These are phyloP conservation scores for Mellivora capensis DNA, from an alignment of 2,113 vertebrate species.

Conservation along the genomic window DNA sequence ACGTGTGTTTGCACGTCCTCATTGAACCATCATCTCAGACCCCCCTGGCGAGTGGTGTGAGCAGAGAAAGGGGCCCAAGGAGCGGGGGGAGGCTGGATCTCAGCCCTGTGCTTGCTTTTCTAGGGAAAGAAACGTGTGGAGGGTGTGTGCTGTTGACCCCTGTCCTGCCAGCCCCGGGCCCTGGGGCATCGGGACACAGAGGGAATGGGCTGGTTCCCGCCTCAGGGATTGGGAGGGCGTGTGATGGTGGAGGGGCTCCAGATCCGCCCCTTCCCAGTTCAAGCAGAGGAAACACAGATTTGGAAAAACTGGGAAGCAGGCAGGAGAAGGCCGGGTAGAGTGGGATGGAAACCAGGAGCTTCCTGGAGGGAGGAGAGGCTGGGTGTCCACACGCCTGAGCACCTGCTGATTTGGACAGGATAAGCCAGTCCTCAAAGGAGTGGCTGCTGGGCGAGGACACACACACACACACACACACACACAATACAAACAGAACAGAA, in stretches of 20 bases:
- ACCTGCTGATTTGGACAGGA: background rate
- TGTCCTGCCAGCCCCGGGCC: no score
- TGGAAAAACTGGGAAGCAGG: background rate
- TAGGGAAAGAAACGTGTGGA: background rate
- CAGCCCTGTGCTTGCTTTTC: background rate
- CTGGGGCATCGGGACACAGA: background rate
- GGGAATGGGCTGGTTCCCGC: background rate
- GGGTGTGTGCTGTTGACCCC: background rate
- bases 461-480: background rate
- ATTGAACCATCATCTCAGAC: background rate
- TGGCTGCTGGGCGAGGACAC: background rate
- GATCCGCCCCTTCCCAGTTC: background rate
- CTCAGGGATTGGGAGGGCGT: background rate
- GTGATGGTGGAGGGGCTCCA: background rate
- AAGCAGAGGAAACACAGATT: background rate
- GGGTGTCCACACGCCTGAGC: background rate
- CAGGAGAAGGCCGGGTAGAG: background rate
- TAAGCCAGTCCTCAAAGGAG: background rate
- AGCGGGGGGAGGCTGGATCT: background rate
- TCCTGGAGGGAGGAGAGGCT: background rate
- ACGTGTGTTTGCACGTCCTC: fast-evolving
- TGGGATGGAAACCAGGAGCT: background rate
- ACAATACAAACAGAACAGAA: constrained; percentile 32
- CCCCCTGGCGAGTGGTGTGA: fast-evolving
- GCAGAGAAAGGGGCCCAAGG: background rate